phyloP scores from a whole-genome alignment of 2,113 vertebrate species.

The human region GRCh38 chr11:33601501-33602000 shows the following conservation, averaged over 20 bases:
- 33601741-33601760: slow-evolving; percentile 31
- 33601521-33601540: background rate
- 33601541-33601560: background rate
- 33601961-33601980: background rate
- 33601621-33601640: background rate
- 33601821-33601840: slow-evolving; percentile 66
- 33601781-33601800: slow-evolving; percentile 66
- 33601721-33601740: background rate
- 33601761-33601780: slow-evolving; percentile 58
- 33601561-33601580: background rate
- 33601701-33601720: background rate
- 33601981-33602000: slow-evolving; percentile 36
- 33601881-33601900: slow-evolving; percentile 73
- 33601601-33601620: background rate
- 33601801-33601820: slow-evolving; percentile 54
- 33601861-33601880: slow-evolving; percentile 77
- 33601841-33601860: slow-evolving; percentile 73
- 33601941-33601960: slow-evolving; percentile 4
- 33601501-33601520: background rate
- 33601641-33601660: background rate
- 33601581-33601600: background rate
- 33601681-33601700: background rate
- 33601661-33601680: background rate
- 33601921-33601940: slow-evolving; percentile 55
- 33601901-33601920: slow-evolving; percentile 69